Conservation (phyloP, 2,113 vertebrate species). For the Rhinopomastus cyanomelas region DNA sequence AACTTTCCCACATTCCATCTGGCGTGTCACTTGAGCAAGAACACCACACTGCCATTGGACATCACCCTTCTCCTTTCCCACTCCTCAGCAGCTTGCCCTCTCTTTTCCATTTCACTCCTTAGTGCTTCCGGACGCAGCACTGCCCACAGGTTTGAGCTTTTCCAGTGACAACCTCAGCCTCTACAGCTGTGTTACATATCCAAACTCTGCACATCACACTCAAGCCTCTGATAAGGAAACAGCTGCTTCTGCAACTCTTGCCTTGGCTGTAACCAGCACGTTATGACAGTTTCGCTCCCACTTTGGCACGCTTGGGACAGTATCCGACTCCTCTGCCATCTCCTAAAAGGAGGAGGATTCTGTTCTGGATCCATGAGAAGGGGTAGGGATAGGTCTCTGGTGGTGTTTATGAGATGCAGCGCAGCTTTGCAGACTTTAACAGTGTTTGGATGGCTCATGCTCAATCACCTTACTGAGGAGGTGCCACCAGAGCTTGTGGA, state of each 20-base stretch:
- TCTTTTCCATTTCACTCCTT: background rate
- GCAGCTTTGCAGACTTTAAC: background rate
- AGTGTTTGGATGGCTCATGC: background rate
- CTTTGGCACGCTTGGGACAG: background rate
- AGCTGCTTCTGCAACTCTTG: background rate
- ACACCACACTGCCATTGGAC: accelerated
- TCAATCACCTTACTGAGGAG: background rate
- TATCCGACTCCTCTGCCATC: background rate
- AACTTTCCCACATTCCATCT: accelerated
- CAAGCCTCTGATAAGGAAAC: conserved; percentile 7
- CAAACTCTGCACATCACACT: background rate
- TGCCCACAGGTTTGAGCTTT: background rate
- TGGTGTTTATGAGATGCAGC: background rate
- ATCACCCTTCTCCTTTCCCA: background rate
- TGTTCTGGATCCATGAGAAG: background rate
- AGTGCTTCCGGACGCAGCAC: background rate
- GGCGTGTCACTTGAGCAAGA: accelerated
- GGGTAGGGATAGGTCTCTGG: background rate
- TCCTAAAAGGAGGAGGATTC: background rate
- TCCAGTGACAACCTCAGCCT: background rate
- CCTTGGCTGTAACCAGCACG: background rate
- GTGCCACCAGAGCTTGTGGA: background rate
- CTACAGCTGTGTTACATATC: background rate
- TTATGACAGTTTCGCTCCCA: background rate
- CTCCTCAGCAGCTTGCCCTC: background rate